These are phyloP conservation scores for Hoplodrina ambigua DNA, from an alignment of 2,888 invertebrate species.

Conservation along the genomic window DNA sequence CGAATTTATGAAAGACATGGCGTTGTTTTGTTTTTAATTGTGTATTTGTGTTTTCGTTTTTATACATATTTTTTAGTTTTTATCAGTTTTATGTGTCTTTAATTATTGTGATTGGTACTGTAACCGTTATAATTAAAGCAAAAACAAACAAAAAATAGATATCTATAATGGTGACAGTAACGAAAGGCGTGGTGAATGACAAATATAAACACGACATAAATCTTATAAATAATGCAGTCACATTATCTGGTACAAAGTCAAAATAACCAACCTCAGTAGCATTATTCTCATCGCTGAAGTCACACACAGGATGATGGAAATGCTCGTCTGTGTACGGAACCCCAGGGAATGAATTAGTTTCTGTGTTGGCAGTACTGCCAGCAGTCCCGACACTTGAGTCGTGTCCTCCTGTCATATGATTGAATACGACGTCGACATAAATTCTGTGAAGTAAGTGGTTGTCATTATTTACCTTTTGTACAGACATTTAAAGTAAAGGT, in stretches of 20 bases:
- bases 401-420: conserved; percentile 93
- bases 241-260: neutral
- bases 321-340: conserved; percentile 90
- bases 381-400: conserved; percentile 89
- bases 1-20: no score
- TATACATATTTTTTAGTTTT: no score
- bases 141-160: no score
- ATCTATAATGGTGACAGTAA: no score
- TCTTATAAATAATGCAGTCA: neutral
- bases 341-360: conserved; percentile 83
- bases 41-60: no score
- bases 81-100: no score
- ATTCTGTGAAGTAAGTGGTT: conserved; percentile 82
- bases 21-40: no score
- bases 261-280: conserved; percentile 83
- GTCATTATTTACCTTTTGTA: no score
- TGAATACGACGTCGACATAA: conserved; percentile 93
- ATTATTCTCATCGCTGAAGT: conserved; percentile 88
- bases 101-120: no score
- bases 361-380: conserved; percentile 89
- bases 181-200: neutral
- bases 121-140: no score
- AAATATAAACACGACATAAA: neutral
- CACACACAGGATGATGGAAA: conserved; percentile 88
- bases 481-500: no score